Evolutionary conservation across 2,888 invertebrate species (phyloP).

Genomic region (Meiosimyza decipiens): DNA sequence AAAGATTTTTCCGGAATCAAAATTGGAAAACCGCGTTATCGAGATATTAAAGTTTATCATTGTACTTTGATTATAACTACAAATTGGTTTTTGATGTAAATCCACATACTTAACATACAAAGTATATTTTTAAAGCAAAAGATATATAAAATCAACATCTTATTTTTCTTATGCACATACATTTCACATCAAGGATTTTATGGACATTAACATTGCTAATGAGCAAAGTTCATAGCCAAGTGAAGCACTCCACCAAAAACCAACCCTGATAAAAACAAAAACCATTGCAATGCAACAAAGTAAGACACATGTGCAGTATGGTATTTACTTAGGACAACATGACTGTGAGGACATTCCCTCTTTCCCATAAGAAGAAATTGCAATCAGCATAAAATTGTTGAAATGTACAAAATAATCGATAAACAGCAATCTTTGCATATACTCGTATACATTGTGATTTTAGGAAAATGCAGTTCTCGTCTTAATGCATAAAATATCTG

Average conservation of each 20-base stretch:
- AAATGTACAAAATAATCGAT: constrained; percentile 42
- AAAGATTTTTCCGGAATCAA: too few relatives aligned
- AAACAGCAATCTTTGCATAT: constrained; percentile 33
- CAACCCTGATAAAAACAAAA: too few relatives aligned
- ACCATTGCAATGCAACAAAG: not conserved
- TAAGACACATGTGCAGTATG: constrained; percentile 36
- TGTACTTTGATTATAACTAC: too few relatives aligned
- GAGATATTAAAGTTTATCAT: too few relatives aligned
- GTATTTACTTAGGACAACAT: constrained; percentile 44
- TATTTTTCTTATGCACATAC: too few relatives aligned
- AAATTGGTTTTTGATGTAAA: too few relatives aligned
- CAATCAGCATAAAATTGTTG: constrained; percentile 22
- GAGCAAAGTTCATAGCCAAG: not conserved
- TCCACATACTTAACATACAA: too few relatives aligned
- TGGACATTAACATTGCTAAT: too few relatives aligned
- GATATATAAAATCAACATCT: too few relatives aligned
- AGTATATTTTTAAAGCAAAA: too few relatives aligned
- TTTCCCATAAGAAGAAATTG: constrained; percentile 8
- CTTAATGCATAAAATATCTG: constrained; percentile 7
- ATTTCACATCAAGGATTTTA: too few relatives aligned
- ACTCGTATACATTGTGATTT: not conserved
- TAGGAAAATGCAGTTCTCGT: not conserved
- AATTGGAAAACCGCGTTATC: too few relatives aligned
- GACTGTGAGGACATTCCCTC: not conserved
- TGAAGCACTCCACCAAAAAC: constrained; percentile 17